These are phyloP conservation scores for Uropsilus gracilis DNA, from an alignment of 2,113 vertebrate species.

Conservation along the genomic window DNA sequence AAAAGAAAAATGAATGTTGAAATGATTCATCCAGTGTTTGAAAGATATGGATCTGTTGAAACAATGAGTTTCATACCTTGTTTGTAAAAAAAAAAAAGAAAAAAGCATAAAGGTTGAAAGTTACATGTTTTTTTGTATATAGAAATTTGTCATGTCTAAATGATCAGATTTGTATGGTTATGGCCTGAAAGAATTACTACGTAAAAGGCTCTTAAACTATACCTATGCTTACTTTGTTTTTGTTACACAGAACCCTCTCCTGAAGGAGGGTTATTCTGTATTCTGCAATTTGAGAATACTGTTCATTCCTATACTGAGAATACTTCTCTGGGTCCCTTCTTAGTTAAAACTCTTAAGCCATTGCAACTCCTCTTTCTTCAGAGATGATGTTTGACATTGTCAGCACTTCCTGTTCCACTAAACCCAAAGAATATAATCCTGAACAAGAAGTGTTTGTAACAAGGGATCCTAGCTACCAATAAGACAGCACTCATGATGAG, in stretches of 20 bases:
- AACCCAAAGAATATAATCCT: constrained; percentile 88
- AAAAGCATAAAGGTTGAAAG: constrained; percentile 88
- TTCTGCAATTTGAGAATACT: constrained; percentile 74
- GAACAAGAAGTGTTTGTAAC: constrained; percentile 83
- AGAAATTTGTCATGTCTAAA: constrained; percentile 88
- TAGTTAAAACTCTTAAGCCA: constrained; percentile 73
- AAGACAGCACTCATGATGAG: constrained; percentile 59
- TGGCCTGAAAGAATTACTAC: constrained; percentile 87
- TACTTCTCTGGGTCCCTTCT: constrained; percentile 71
- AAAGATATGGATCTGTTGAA: constrained; percentile 89
- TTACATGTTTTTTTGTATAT: constrained; percentile 90
- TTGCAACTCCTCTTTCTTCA: constrained; percentile 64
- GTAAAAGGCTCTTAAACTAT: constrained; percentile 87
- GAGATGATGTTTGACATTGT: constrained; percentile 77
- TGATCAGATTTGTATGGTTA: constrained; percentile 88
- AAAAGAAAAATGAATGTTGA: constrained; percentile 98
- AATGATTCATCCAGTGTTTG: constrained; percentile 94
- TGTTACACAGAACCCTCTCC: constrained; percentile 75
- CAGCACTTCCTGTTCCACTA: constrained; percentile 85
- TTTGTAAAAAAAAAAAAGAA: constrained; percentile 89
- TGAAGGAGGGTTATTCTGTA: constrained; percentile 71
- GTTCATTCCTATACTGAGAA: constrained; percentile 82
- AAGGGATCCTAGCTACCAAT: constrained; percentile 77
- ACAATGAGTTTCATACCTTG: constrained; percentile 91
- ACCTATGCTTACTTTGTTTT: constrained; percentile 86